Conservation (phyloP, 53 echinoderm and acorn worm species). For the Luidia sarsii region DNA sequence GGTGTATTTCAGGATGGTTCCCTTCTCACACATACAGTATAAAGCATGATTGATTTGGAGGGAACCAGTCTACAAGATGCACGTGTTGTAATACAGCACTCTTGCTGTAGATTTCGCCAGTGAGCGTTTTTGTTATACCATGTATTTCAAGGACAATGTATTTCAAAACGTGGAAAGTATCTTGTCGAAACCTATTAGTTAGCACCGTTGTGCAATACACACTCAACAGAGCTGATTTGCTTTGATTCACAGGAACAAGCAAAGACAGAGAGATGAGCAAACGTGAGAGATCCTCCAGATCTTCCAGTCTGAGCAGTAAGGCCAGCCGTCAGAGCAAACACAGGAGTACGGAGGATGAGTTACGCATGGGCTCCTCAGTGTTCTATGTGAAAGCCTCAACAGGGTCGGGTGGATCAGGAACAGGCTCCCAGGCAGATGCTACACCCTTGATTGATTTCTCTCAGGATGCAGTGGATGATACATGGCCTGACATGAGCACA, state of each 20-base stretch:
- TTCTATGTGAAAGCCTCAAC: conserved; percentile 50
- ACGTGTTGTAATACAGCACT: no score
- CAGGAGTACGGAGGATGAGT: neutral
- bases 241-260: conserved; percentile 58
- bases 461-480: conserved; percentile 24
- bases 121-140: no score
- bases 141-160: no score
- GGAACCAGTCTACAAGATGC: no score
- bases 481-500: neutral
- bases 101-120: no score
- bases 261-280: conserved; percentile 53
- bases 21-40: no score
- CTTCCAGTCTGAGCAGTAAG: conserved; percentile 4
- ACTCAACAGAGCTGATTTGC: no score
- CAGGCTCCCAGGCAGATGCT: conserved; percentile 33
- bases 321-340: neutral
- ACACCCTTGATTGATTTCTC: conserved; percentile 72
- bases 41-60: no score
- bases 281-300: conserved; percentile 21
- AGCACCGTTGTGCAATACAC: no score
- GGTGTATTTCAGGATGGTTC: no score
- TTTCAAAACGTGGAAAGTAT: no score
- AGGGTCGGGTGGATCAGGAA: neutral
- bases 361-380: conserved; percentile 40
- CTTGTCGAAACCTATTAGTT: no score